phyloP scores from a whole-genome alignment of 2,797 vertebrate genomes.

The Taeniopygia guttata region DNA sequence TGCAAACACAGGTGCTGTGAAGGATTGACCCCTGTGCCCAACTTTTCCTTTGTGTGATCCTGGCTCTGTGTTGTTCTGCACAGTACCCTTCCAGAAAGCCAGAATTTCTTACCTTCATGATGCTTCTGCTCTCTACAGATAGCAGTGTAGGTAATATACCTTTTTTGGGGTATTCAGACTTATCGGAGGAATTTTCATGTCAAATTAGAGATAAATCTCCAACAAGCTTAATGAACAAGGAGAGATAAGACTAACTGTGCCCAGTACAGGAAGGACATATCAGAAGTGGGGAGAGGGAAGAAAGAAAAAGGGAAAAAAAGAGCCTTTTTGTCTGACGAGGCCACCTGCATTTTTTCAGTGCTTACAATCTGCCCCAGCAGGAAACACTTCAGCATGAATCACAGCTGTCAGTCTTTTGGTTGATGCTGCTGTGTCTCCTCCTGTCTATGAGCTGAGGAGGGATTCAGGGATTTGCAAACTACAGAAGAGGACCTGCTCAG shows the following conservation, averaged over 20 bases:
- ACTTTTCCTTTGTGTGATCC: neutral
- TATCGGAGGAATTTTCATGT: neutral
- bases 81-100: neutral
- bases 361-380: neutral
- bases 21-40: neutral
- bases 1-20: neutral
- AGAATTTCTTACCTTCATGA: neutral
- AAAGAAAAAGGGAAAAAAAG: rapidly evolving
- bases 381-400: constrained; percentile 34
- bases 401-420: constrained; percentile 11
- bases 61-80: neutral
- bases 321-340: neutral
- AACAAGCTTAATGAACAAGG: neutral
- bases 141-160: neutral
- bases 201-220: neutral
- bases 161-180: neutral
- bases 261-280: neutral
- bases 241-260: neutral
- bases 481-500: neutral
- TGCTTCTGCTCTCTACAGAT: neutral
- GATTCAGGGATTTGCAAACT: neutral
- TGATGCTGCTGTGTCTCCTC: neutral
- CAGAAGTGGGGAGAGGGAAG: neutral
- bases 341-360: constrained; percentile 40
- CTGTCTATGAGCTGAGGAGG: neutral